phyloP scores from a whole-genome alignment of 2,888 invertebrate genomes.

The Parnassius glacialis region DNA sequence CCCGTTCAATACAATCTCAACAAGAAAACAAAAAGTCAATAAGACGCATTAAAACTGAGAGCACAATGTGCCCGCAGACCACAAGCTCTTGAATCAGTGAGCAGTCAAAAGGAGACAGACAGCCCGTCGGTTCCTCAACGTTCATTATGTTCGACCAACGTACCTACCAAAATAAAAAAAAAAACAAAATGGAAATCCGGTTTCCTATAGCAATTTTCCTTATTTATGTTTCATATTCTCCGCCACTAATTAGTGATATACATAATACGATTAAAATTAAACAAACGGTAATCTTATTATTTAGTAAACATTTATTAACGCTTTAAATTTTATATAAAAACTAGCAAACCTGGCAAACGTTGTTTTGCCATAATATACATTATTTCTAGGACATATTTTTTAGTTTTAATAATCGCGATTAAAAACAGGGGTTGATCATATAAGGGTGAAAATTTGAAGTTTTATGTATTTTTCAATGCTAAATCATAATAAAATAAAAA shows the following conservation, averaged over 20 bases:
- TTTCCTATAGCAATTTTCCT: constrained; percentile 31
- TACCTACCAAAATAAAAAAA: constrained; percentile 25
- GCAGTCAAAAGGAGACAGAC: constrained; percentile 38
- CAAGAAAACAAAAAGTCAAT: constrained; percentile 59
- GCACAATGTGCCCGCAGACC: constrained; percentile 68
- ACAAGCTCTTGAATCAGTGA: constrained; percentile 47
- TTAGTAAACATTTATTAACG: no score
- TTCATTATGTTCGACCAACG: constrained; percentile 26
- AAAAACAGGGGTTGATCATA: no score
- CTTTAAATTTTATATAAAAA: no score
- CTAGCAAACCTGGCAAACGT: no score
- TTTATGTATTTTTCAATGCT: no score
- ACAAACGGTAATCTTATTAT: no score
- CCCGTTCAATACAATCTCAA: constrained; percentile 41
- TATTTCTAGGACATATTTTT: no score
- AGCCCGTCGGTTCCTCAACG: constrained; percentile 32
- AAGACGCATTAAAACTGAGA: constrained; percentile 47
- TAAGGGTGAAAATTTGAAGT: no score
- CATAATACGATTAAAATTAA: no score
- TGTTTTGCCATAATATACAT: no score
- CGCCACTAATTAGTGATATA: not conserved
- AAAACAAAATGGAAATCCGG: constrained; percentile 32
- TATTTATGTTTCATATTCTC: constrained; percentile 17
- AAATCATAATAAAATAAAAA: no score
- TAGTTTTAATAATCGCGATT: no score